A percentile compares a stretch with the other conserved stretches of the same genome.
Evolutionary conservation across 2,113 vertebrate species (phyloP).

Genomic region (Bambusicola thoracicus): DNA sequence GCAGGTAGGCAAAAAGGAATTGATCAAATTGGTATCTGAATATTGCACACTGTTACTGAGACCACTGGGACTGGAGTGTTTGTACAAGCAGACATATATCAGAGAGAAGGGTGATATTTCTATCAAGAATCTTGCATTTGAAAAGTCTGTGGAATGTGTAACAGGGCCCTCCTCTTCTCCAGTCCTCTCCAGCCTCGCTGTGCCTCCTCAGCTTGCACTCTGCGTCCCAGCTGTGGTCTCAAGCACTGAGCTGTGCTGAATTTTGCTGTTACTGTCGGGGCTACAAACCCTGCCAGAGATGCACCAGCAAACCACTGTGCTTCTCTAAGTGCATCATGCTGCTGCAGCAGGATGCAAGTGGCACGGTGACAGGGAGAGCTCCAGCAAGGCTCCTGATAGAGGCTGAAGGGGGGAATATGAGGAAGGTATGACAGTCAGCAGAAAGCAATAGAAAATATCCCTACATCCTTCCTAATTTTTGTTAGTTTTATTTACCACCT

Average conservation of each 20-base stretch:
- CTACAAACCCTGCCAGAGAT: neutral
- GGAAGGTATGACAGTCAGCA: neutral
- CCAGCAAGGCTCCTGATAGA: neutral
- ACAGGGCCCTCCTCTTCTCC: neutral
- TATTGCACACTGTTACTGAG: neutral
- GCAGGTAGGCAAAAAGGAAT: neutral
- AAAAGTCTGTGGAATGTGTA: neutral
- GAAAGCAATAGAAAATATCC: neutral
- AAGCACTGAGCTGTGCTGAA: neutral
- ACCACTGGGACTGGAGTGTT: neutral
- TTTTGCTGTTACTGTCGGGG: too few relatives aligned
- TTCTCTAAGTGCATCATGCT: accelerated
- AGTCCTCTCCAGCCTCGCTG: neutral
- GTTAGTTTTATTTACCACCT: neutral
- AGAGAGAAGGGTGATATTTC: neutral
- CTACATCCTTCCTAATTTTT: neutral
- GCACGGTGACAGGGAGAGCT: neutral
- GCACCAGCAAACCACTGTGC: neutral
- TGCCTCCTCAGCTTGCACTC: neutral
- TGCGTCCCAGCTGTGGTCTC: neutral
- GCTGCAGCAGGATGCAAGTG: neutral
- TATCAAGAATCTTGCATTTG: neutral
- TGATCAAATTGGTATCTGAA: neutral
- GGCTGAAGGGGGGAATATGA: neutral
- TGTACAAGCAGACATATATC: neutral